Conservation (phyloP, 2,113 vertebrate genomes). For the Prinia subflava region DNA sequence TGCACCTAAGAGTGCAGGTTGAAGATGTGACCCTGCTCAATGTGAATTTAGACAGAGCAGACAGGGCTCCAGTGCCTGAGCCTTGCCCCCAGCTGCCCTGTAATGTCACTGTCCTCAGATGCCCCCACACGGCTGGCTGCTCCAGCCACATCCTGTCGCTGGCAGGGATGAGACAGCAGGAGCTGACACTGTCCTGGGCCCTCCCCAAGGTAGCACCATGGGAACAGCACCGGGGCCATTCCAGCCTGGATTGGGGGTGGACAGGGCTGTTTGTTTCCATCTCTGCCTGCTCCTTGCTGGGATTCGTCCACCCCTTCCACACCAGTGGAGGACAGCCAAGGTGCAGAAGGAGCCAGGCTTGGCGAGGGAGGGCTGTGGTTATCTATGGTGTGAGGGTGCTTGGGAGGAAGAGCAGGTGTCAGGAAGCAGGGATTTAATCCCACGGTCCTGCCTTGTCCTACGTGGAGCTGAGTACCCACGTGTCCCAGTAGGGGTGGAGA, state of each 20-base stretch:
- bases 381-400: neutral
- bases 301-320: neutral
- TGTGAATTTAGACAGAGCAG: neutral
- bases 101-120: neutral
- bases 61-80: neutral
- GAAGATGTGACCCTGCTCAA: neutral
- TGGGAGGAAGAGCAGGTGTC: neutral
- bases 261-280: fast-evolving
- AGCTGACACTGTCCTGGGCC: neutral
- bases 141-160: neutral
- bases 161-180: fast-evolving
- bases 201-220: fast-evolving
- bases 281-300: neutral
- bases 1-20: neutral
- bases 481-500: neutral
- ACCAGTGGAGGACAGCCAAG: fast-evolving
- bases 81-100: neutral
- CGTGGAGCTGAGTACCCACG: fast-evolving
- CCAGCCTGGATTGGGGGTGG: neutral
- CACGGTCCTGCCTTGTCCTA: fast-evolving
- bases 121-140: neutral
- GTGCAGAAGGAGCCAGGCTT: fast-evolving
- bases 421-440: neutral
- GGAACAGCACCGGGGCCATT: neutral
- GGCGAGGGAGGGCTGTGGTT: neutral